Evolutionary conservation across 2,888 invertebrate genomes (phyloP), one percentile per base, ranked within the genome.

Genomic region (Copidosoma aretas): DNA sequence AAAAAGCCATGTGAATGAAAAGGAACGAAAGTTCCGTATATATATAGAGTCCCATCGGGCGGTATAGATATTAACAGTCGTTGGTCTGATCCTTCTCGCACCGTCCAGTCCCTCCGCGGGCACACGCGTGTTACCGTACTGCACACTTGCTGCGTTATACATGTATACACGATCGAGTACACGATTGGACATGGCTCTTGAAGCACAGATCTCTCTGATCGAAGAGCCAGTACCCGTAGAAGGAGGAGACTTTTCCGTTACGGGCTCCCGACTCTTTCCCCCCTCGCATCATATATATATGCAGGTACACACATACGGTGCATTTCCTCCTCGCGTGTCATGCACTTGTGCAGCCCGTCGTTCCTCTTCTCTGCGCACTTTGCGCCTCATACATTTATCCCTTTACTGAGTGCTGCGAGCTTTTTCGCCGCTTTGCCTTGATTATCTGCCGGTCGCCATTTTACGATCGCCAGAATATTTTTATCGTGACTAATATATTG

Each of bases 171-270:
- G 25, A 19, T 8, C 22, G 15, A 32, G 19, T 41, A 19, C 54
- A 63, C 59, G 60, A 67, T 67, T 61, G 63, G 60, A 67, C 64
- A 61, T 63, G 64, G 60, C 60, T 66, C 60, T 70, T 60, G 62
- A 70, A 67, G 58, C 66, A 56, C 60, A 60, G 60, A 69, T 69
- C 61, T 53, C 60, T 21, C 60, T 61, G 54, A 63, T 56, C 53
- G 56, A 46, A 52, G 54, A 12, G 32, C n/a, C 57, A 32, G 51
- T 25, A 39, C 46, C 21, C 43, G 51, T 46, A 60, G 49, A 56
- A 60, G 68, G 61, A 65, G 68, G 61, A 66, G 66, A 63, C 54
- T 70, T 70, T 66, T 70, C 67, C 70, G 70, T 70, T 66, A 66
- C 54, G 66, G 66, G 56, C 54, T 63, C 59, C 19, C 25, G 41